Evolutionary conservation across 2,113 vertebrate species (phyloP).

Genomic region (Arothron firmamentum): DNA sequence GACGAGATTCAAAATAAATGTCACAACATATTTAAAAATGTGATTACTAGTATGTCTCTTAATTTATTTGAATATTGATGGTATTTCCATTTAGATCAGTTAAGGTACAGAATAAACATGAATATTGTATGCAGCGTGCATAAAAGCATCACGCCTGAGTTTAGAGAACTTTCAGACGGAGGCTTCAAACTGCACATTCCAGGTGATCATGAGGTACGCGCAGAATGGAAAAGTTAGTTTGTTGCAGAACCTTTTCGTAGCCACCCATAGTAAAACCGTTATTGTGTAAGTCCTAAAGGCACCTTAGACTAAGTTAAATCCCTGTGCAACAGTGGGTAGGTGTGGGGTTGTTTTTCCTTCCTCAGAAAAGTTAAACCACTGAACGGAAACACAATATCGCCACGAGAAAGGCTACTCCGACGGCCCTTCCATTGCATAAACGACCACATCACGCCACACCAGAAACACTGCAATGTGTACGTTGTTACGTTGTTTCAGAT

Average conservation of each 20-base stretch:
- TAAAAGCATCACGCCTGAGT: slow-evolving; percentile 6
- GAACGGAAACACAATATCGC: slow-evolving; percentile 35
- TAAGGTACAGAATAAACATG: not conserved
- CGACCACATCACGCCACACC: slow-evolving; percentile 47
- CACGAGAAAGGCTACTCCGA: slow-evolving; percentile 46
- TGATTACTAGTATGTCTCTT: not conserved
- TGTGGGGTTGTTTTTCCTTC: slow-evolving; percentile 23
- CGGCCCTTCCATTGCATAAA: slow-evolving; percentile 51
- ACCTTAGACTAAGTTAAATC: slow-evolving; percentile 61
- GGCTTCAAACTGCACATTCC: slow-evolving; percentile 29
- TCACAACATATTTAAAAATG: too few relatives aligned
- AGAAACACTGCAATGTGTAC: slow-evolving; percentile 30
- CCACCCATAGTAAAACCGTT: slow-evolving; percentile 42
- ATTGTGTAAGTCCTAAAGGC: slow-evolving; percentile 58
- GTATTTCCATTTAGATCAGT: slow-evolving; percentile 1
- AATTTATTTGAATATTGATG: not conserved
- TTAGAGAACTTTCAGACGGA: slow-evolving; percentile 11
- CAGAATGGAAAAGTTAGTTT: slow-evolving; percentile 24
- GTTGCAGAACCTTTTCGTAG: slow-evolving; percentile 30
- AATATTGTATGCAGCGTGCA: not conserved
- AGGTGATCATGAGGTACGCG: slow-evolving; percentile 22
- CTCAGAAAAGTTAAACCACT: slow-evolving; percentile 22
- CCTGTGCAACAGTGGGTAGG: slow-evolving; percentile 34
- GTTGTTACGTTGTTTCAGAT: too few relatives aligned
- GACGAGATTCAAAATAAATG: too few relatives aligned